Base-by-base conservation (phyloP, 2,113 vertebrate genomes). In the Ochotona curzoniae region DNA sequence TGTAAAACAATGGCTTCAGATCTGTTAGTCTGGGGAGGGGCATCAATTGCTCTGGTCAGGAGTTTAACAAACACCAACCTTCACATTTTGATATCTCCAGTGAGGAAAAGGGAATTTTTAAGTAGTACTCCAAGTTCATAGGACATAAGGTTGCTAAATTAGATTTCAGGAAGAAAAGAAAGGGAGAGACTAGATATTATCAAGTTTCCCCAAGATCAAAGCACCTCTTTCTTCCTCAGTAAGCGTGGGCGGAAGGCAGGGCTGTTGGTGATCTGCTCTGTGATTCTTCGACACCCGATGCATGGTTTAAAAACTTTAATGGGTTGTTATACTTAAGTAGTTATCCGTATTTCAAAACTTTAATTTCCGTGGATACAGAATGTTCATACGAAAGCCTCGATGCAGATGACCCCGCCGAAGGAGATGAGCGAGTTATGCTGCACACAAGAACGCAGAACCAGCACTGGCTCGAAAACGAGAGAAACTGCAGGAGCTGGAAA, bases 231-330 rank as follows among this genome's bases (percentile, higher is more conserved):
- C 95, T 93, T 80, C 93, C 79, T 87, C 82, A 95, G 95, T 95
- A 92, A 1, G 1, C 2, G 14, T 76, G 95, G 93, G 94, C 66
- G 21, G 92, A 90, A 74, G 47, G 71, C 8, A 28, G 12, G 3
- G 10, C 35, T 66, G 67, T 70, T 66, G 54, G 70, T 80, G 82
- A 93, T 21, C 54, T 63, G 78, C 94, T 94, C 89, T 93, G 71
- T 80, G 95, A 93, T 94, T 87, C 87, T 96, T 90, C 75, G 90
- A 76, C 92, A 97, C 87, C 57, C 89, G 88, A 71, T 90, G 94
- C 86, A 92, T 84, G 90, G 81, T 95, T 96, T 96, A 96, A 96
- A 97, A 97, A 80, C 25, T 93, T 97, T 96, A 96, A 93, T 89
- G 82, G 54, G 83, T 97, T 97, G 95, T 96, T 82, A 95, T 17